These are phyloP conservation scores for Ploceus nigricollis DNA, from an alignment of 2,113 vertebrate genomes.

Conservation along the genomic window DNA sequence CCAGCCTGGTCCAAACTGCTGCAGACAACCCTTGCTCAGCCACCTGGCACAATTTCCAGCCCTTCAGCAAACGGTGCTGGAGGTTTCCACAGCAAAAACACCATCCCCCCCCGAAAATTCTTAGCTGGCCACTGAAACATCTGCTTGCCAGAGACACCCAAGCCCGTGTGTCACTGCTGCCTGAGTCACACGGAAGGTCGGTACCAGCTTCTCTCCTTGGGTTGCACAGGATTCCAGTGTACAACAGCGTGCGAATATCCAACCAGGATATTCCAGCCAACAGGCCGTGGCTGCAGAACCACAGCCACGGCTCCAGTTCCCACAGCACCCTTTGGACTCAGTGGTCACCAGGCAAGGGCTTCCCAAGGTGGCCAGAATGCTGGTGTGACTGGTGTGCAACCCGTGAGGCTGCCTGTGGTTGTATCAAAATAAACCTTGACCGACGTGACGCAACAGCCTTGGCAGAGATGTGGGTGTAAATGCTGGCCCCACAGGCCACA, in stretches of 20 bases:
- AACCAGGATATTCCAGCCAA: too few species aligned
- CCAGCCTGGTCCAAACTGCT: rapidly evolving
- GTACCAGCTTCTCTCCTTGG: neutral
- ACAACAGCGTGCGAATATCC: neutral
- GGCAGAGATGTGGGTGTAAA: neutral
- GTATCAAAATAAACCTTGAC: neutral
- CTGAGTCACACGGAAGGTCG: neutral
- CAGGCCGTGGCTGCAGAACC: neutral
- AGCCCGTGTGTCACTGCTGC: neutral
- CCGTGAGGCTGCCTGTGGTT: rapidly evolving
- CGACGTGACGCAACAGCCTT: neutral
- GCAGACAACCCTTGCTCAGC: rapidly evolving
- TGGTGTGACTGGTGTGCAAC: neutral
- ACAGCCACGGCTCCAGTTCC: neutral
- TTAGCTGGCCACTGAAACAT: conserved; percentile 12
- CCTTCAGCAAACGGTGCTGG: neutral
- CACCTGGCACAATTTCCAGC: neutral
- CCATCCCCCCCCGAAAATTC: neutral
- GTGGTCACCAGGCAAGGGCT: neutral
- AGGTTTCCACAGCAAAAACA: neutral
- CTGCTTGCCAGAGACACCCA: conserved; percentile 24
- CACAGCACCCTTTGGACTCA: rapidly evolving
- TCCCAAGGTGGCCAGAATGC: neutral
- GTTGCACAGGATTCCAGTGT: neutral
- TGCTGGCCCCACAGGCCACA: neutral